A percentile compares a stretch with the other conserved stretches of the same genome.
Conservation (phyloP, 2,888 invertebrate genomes). For the Caenorhabditis sp. region DNA sequence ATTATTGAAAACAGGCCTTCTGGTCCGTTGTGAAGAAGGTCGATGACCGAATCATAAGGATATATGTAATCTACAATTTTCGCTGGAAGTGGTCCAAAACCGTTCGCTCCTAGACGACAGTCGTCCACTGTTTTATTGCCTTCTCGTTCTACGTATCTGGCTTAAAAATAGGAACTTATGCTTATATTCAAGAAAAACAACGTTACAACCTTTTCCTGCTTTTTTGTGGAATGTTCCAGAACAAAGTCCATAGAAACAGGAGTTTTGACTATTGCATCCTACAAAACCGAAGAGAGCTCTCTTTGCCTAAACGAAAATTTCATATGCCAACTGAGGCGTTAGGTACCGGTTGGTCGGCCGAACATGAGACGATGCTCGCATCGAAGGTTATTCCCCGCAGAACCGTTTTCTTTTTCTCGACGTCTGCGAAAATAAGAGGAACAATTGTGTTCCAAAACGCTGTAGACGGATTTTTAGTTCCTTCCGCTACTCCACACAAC, state of each 20-base stretch:
- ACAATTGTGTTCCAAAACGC: neutral
- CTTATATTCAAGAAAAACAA: too few relatives aligned
- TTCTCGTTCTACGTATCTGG: neutral
- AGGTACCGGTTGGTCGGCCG: too few relatives aligned
- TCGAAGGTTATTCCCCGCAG: too few relatives aligned
- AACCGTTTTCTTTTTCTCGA: neutral
- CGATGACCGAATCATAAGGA: neutral
- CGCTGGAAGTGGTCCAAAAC: neutral
- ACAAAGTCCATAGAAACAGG: neutral
- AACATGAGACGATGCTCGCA: too few relatives aligned
- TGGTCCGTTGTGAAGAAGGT: constrained; percentile 4
- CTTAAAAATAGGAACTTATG: too few relatives aligned
- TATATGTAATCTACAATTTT: neutral
- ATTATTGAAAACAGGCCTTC: neutral
- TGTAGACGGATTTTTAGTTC: neutral
- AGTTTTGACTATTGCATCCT: neutral
- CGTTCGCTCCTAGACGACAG: neutral
- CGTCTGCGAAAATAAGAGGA: neutral
- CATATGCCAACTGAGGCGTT: neutral
- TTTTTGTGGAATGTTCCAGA: neutral
- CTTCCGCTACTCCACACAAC: neutral
- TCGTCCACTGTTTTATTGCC: neutral
- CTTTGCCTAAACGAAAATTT: constrained; percentile 1
- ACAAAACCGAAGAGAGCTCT: neutral
- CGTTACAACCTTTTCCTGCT: too few relatives aligned